phyloP scores from a whole-genome alignment of 2,888 invertebrate species.

The Amblyjoppa proteus region DNA sequence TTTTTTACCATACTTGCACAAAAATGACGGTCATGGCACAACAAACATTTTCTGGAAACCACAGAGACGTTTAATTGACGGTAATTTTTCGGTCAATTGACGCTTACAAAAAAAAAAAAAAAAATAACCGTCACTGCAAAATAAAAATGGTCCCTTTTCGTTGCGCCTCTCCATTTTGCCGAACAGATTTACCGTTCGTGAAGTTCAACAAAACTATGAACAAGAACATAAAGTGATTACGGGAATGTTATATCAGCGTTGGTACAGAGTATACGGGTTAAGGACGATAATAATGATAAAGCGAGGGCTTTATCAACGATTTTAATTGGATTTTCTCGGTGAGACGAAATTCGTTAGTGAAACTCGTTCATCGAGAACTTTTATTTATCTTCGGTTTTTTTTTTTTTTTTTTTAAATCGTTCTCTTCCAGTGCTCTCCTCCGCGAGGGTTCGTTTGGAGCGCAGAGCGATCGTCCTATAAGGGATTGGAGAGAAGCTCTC shows the following conservation, averaged over 20 bases:
- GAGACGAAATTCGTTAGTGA: slow-evolving; percentile 36
- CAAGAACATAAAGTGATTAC: not conserved
- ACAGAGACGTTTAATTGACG: too few relatives aligned
- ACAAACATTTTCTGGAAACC: too few relatives aligned
- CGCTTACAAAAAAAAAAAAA: too few relatives aligned
- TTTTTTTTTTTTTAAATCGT: not conserved
- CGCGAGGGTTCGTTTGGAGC: slow-evolving; percentile 26
- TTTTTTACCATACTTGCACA: too few relatives aligned
- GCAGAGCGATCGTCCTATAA: slow-evolving; percentile 16
- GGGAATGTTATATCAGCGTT: not conserved
- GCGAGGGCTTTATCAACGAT: slow-evolving; percentile 34
- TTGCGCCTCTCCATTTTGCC: not conserved
- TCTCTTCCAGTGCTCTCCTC: slow-evolving; percentile 11
- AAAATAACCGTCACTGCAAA: too few relatives aligned
- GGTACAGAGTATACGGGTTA: not conserved
- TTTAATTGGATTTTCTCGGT: slow-evolving; percentile 50
- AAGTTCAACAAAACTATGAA: not conserved
- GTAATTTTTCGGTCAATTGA: too few relatives aligned
- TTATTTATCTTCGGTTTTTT: slow-evolving; percentile 13
- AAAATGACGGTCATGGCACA: too few relatives aligned
- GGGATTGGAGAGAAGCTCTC: slow-evolving; percentile 37
- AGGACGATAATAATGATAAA: slow-evolving; percentile 32
- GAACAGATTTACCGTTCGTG: not conserved
- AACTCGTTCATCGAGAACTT: slow-evolving; percentile 27
- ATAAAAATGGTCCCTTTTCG: not conserved